A percentile compares a stretch with the other conserved stretches of the same genome.
Conservation (phyloP, 2,113 vertebrate species). For the Isichthys henryi region DNA sequence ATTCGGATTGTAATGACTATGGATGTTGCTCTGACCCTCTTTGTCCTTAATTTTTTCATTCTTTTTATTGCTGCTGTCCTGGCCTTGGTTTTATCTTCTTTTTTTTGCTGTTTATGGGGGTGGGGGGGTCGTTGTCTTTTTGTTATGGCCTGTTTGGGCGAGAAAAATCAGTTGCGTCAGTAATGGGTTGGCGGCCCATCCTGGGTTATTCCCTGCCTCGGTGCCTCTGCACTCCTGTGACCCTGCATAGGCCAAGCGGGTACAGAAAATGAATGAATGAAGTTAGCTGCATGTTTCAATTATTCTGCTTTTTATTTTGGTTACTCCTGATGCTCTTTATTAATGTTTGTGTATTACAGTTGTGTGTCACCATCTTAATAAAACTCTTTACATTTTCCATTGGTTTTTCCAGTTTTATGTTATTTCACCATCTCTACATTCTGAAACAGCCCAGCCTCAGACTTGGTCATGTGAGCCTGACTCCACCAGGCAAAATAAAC, state of each 20-base stretch:
- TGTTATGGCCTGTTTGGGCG: neutral
- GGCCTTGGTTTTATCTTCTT: neutral
- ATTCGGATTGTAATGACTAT: neutral
- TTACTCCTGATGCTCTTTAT: neutral
- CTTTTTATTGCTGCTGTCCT: too few species aligned
- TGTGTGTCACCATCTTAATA: neutral
- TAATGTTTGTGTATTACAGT: neutral
- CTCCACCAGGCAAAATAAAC: neutral
- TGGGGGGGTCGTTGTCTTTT: neutral
- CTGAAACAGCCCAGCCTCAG: neutral
- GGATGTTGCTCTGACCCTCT: too few species aligned
- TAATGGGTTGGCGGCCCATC: too few species aligned
- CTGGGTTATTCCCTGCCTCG: too few species aligned
- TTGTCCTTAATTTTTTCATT: too few species aligned
- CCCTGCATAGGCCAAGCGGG: too few species aligned
- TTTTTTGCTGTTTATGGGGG: neutral
- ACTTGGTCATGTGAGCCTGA: neutral
- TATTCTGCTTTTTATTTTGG: neutral
- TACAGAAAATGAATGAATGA: neutral
- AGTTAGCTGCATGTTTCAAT: neutral
- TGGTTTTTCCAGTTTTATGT: neutral
- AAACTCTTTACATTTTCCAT: neutral
- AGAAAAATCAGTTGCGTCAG: neutral
- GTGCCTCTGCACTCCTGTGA: too few species aligned
- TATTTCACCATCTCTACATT: neutral